Base-by-base conservation (phyloP, 2,797 vertebrate species). In the Vespertilio murinus region DNA sequence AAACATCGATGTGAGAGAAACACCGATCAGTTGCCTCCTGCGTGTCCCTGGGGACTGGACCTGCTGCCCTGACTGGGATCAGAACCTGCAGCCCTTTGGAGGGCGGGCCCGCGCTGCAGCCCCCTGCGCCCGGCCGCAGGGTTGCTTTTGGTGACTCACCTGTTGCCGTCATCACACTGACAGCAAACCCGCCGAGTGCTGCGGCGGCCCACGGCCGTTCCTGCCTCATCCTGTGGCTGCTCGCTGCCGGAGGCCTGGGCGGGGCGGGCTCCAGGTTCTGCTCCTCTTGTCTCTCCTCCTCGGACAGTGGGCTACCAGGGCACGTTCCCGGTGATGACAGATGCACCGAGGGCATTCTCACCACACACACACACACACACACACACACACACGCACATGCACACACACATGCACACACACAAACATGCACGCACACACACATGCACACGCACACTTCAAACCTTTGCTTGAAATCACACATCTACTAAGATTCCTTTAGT, bases 111-210 rank as follows among this genome's bases (percentile, higher is more conserved):
- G 28, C 23, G 7, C 56, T 56, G 22, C 54, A 23, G 11, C 54
- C 23, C 23, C 9, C 54, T 25, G 54, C 10, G 23, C 54, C 9
- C 49, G 5, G 49, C 17, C 54, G 3, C 54, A 91, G 93, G 40
- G 52, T 40, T 95, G 38, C 30, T 84, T 93, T 93, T 90, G 81
- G 84, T 88, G 20, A 70, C 25, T 78, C 92, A 42, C 47, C 61
- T 90, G n/a, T 83, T 90, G 49, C 56, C 12, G 33, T 28, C 6
- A n/a, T 89, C 59, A 75, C 64, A 52, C 25, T 90, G 47, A 88
- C 11, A 73, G 11, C 93, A 90, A 85, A 56, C 67, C 90, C 73
- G 25, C 54, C 40, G 42, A 83, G 28, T 25, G 67, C 71, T 42
- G n/a, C 81, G 54, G 9, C 65, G 90, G 45, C 52, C 70, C 40